Base-by-base conservation (phyloP, 2,113 vertebrate genomes). In the Vidua chalybeata region DNA sequence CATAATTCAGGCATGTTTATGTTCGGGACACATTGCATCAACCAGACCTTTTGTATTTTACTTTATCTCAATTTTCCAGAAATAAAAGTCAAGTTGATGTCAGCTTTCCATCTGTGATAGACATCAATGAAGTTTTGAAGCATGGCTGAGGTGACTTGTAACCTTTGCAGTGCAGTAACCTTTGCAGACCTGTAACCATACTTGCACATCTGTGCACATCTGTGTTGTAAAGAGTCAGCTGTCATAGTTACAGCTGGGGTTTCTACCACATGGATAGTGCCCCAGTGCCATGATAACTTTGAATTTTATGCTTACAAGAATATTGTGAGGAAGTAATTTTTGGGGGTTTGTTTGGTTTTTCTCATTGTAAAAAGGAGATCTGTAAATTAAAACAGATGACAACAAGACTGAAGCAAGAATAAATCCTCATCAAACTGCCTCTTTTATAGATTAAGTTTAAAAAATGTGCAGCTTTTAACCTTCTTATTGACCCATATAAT, bases 281-380 rank as follows among this genome's bases (percentile, higher is more conserved):
- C 23, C 41, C 48, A 39, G 8, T 46, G 14, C 13, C 73, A 72
- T 37, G 21, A 10, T 48, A 87, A 55, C 18, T 23, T 55, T 81
- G 52, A 74, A 39, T 80, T 92, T 84, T 67, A 33, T 59, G 16
- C 27, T 58, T 86, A 61, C 3, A 76, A 64, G 35, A 59, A 24
- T 56, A 78, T 48, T 2, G 2, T 39, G 18, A 93, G 6, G 30
- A 82, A 82, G 21, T 30, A 74, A n/a, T 63, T 77, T 20, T 24
- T 0, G 0, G 9, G 12, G 3, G 13, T 71, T 79, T 74, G 7
- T 55, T 66, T 77, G 11, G 3, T 6, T 74, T 78, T 82, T 26
- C 14, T 58, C 12, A 9, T 46, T 54, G 39, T 10, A 6, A 41
- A 91, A 92, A 73, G 21, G 14, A 89, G 30, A 73, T 61, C 49